Percentiles rank a stretch among this genome's conserved stretches.
phyloP scores from a whole-genome alignment of 2,797 vertebrate genomes.

The Mycteria americana region DNA sequence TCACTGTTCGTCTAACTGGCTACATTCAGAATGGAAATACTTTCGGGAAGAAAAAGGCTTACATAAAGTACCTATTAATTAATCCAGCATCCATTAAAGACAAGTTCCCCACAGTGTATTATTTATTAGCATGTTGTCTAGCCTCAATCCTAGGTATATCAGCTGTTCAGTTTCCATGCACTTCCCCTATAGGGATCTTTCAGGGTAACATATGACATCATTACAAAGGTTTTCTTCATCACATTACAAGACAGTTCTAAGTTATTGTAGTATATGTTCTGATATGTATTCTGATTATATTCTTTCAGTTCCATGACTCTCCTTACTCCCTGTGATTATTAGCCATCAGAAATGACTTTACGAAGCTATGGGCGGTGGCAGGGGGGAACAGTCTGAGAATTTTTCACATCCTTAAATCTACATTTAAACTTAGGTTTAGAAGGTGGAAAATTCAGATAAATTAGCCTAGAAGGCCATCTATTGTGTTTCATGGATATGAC shows the following conservation, averaged over 20 bases:
- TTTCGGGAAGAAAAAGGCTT: neutral
- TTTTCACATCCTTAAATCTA: neutral
- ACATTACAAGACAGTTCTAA: neutral
- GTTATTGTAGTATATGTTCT: neutral
- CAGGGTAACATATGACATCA: neutral
- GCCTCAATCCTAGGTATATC: neutral
- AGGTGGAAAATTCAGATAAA: neutral
- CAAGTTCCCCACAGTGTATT: neutral
- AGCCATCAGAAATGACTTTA: neutral
- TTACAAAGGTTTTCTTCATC: neutral
- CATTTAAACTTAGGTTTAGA: neutral
- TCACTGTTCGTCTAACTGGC: neutral
- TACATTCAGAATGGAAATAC: neutral
- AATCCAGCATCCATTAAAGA: neutral
- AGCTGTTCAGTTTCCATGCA: neutral
- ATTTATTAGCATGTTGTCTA: neutral
- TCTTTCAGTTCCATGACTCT: neutral
- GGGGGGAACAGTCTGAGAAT: neutral
- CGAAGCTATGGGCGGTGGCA: neutral
- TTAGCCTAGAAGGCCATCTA: slow-evolving; percentile 25
- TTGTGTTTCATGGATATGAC: neutral
- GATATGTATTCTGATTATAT: neutral
- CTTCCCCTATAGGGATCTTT: neutral
- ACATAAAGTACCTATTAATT: neutral
- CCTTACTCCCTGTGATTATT: neutral